Base-by-base conservation (phyloP, 2,888 invertebrate species). In the Euproctis similis region DNA sequence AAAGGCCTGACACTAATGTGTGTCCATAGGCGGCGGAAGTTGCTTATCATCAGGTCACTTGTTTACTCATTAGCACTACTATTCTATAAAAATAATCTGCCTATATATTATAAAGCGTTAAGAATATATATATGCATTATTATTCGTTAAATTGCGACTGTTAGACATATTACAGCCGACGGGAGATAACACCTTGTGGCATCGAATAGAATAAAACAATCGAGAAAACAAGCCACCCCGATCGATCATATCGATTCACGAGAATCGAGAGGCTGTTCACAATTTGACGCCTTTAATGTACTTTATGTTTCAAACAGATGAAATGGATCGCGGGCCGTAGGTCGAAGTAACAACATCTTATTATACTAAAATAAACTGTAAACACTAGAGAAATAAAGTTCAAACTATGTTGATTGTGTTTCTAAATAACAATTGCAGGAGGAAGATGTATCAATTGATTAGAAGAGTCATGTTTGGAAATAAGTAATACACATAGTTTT, bases 191-290 rank as follows among this genome's bases (percentile, higher is more conserved):
- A 42, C 47, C 51, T 43, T 47, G 43, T n/a, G 63, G 64, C 50
- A 48, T 57, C 46, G 59, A 65, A 71, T 66, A 70, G 68, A 68
- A 70, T 67, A 69, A 69, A 71, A 78, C 74, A 75, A 77, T 78
- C 75, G 66, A 73, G 69, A 76, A 76, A 75, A 75, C 74, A 77
- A 77, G 76, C 63, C 67, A 68, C 62, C 69, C 2, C 51, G 72
- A 75, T 77, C 76, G 76, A 72, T 75, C 66, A 68, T 68, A 80
- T 77, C 77, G 63, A 56, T 70, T 67, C 76, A 75, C 75, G 72
- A 75, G 76, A 75, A 77, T 80, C 78, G 77, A 77, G 65, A 68
- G 71, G 74, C 64, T 77, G 78, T 81, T 81, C 78, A 77, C 77
- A 78, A 76, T 80, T n/a, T 81, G 81, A 80, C 80, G 80, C 78